Evolutionary conservation across 2,113 vertebrate genomes (phyloP).

Genomic region (Peromyscus polionotus): DNA sequence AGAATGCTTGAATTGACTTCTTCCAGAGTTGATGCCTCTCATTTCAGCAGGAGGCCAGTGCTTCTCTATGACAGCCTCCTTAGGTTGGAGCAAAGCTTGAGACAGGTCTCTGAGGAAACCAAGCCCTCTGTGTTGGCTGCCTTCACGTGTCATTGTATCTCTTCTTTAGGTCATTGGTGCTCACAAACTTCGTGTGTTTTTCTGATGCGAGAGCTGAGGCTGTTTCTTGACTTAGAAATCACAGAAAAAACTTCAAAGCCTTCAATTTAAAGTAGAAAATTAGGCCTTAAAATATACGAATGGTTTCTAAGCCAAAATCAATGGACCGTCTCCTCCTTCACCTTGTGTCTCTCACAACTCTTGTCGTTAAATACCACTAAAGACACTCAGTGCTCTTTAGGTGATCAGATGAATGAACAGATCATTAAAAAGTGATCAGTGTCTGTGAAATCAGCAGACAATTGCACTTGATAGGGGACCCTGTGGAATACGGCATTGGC

Average conservation of each 20-base stretch:
- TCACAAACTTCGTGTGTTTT: background rate
- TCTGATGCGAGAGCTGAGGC: background rate
- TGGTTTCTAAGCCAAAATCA: slow-evolving; percentile 14
- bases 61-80: background rate
- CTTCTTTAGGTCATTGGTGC: background rate
- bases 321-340: background rate
- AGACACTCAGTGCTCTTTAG: slow-evolving; percentile 44
- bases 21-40: background rate
- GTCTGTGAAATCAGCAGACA: slow-evolving; percentile 46
- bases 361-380: slow-evolving; percentile 46
- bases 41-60: background rate
- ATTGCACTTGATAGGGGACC: background rate
- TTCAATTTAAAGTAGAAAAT: background rate
- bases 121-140: background rate
- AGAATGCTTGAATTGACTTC: background rate
- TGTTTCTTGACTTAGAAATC: slow-evolving; percentile 45
- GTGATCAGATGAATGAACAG: slow-evolving; percentile 49
- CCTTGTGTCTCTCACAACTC: background rate
- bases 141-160: background rate
- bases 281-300: slow-evolving; percentile 58
- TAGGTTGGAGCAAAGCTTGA: background rate
- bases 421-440: slow-evolving; percentile 63
- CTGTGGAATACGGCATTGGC: background rate
- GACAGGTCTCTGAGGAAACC: background rate
- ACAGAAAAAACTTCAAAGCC: slow-evolving; percentile 52